Evolutionary conservation across 2,888 invertebrate genomes (phyloP).

Genomic region (Eilema caniola): DNA sequence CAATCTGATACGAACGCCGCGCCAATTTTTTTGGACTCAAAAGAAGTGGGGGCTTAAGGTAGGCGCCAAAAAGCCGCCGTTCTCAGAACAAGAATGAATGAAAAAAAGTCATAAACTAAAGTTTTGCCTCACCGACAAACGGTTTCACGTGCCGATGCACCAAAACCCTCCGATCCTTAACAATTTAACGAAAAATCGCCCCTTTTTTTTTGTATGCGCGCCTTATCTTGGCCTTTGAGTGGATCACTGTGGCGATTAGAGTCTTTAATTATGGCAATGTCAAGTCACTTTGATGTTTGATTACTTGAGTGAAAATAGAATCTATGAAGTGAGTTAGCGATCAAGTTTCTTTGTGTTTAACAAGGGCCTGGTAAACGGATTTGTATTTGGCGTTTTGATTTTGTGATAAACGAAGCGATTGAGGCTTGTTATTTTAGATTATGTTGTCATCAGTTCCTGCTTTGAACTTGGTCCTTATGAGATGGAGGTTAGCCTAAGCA

Average conservation of each 20-base stretch:
- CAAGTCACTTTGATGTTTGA: conserved; percentile 46
- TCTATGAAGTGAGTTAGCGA: conserved; percentile 21
- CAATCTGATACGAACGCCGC: conserved; percentile 55
- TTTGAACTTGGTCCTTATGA: not conserved
- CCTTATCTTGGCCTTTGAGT: conserved; percentile 57
- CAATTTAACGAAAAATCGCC: conserved; percentile 66
- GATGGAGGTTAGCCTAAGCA: not conserved
- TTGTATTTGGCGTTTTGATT: conserved; percentile 6
- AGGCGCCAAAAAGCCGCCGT: conserved; percentile 84
- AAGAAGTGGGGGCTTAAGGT: conserved; percentile 65
- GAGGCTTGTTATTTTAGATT: not conserved
- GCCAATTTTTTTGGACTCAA: conserved; percentile 62
- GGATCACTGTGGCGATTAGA: conserved; percentile 52
- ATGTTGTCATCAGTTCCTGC: not conserved
- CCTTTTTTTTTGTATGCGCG: conserved; percentile 57
- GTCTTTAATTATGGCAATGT: conserved; percentile 52
- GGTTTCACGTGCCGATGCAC: conserved; percentile 82
- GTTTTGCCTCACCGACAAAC: conserved; percentile 73
- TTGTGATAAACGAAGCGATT: not conserved
- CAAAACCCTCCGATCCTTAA: conserved; percentile 70
- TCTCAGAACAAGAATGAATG: conserved; percentile 80
- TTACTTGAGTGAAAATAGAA: conserved; percentile 38
- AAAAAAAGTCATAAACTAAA: conserved; percentile 78
- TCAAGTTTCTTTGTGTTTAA: conserved; percentile 25
- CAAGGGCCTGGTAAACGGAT: conserved; percentile 3